phyloP scores from a whole-genome alignment of 2,888 invertebrate genomes.

The Physocephala rufipes region DNA sequence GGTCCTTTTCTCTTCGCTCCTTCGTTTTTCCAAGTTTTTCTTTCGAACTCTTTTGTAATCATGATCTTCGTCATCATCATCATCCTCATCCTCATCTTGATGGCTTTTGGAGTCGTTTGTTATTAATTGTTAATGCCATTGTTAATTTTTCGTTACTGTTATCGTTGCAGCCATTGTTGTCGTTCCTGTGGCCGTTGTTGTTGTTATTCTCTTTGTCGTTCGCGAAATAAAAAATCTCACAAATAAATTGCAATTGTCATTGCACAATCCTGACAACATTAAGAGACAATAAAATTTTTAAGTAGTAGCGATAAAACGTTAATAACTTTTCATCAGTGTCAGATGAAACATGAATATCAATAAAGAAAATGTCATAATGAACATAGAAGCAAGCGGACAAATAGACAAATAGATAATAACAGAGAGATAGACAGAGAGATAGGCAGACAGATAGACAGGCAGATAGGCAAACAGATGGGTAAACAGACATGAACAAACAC shows the following conservation, averaged over 20 bases:
- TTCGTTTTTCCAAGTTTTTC: background rate
- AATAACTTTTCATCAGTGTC: background rate
- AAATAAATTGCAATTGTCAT: background rate
- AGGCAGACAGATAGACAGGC: background rate
- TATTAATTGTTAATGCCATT: background rate
- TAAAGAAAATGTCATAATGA: background rate
- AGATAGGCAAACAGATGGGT: background rate
- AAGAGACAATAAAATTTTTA: background rate
- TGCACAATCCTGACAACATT: background rate
- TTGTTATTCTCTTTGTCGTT: background rate
- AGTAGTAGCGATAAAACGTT: constrained; percentile 12
- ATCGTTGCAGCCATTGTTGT: background rate
- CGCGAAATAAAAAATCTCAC: background rate
- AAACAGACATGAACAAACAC: constrained; percentile 5
- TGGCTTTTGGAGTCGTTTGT: background rate
- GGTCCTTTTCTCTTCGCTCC: background rate
- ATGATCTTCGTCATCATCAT: background rate
- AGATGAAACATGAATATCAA: background rate
- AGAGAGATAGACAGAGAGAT: background rate
- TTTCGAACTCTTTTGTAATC: background rate
- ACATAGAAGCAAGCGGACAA: background rate
- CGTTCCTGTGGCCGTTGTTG: constrained; percentile 1
- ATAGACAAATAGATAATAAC: background rate
- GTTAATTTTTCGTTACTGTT: background rate
- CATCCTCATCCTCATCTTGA: constrained; percentile 3